A percentile compares a stretch with the other conserved stretches of the same genome.
Conservation (phyloP, 1,140 invertebrate genomes). For the Oedothorax gibbosus region DNA sequence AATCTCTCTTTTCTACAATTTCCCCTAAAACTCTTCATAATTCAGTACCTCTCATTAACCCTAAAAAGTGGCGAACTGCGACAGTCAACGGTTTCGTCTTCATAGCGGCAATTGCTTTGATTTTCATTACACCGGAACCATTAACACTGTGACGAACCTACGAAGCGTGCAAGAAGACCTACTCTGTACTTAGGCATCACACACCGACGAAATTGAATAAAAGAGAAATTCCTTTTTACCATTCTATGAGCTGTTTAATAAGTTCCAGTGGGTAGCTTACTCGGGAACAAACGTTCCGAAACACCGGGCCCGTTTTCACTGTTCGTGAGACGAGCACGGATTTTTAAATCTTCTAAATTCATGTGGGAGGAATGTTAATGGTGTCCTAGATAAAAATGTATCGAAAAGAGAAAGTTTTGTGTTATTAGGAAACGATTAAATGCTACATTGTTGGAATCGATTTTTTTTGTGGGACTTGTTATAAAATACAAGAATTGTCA, state of each 20-base stretch:
- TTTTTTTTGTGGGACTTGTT: too few species aligned
- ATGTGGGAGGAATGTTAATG: constrained; percentile 19
- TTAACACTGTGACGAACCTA: constrained; percentile 13
- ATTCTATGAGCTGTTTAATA: constrained; percentile 14
- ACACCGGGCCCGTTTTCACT: neutral
- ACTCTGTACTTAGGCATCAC: neutral
- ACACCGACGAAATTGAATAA: constrained; percentile 23
- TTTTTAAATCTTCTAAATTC: neutral
- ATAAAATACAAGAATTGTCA: too few species aligned
- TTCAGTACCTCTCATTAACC: constrained; percentile 16
- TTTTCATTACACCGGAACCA: neutral
- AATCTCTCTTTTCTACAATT: neutral
- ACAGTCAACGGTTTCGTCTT: constrained; percentile 7
- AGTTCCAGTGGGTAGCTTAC: neutral
- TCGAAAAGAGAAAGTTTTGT: neutral
- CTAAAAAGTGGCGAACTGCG: constrained; percentile 27
- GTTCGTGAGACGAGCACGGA: constrained; percentile 15
- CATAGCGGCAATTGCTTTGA: neutral
- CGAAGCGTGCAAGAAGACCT: neutral
- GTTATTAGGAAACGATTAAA: too few species aligned
- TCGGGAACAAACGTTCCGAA: constrained; percentile 35
- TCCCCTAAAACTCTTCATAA: neutral
- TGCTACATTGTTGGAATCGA: too few species aligned
- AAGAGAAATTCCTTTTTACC: neutral
- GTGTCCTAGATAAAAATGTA: constrained; percentile 16